Evolutionary conservation across 2,888 invertebrate species (phyloP), one percentile per base, ranked within the genome.

Genomic region (Epinotia ramella): DNA sequence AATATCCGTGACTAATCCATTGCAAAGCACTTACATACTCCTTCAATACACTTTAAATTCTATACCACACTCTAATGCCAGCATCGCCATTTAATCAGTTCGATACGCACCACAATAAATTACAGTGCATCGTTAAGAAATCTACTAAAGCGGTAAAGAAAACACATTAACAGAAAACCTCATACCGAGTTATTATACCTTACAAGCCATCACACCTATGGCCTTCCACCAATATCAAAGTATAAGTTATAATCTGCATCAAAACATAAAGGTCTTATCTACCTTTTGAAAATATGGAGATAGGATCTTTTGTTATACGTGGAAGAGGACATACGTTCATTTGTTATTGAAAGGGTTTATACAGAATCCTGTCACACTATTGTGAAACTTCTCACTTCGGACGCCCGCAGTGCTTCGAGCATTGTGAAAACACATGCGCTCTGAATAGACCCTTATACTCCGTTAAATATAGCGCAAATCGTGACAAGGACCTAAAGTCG

Each of bases 381-480:
- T 91, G 92, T 91, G 89, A 90, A 90, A 86, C 84, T 89, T 91
- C 91, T 90, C 91, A 89, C 89, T 90, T 88, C 80, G 86, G 83
- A 86, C 90, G 87, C 93, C 91, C 92, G 92, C 93, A 89, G 92
- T 87, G 88, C 88, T 89, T 81, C 83, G 81, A 81, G 81, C 77
- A 88, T 93, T 93, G 92, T 93, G 78, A 80, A 85, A 86, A 88
- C 94, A 94, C 94, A 93, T 94, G 94, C 91, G 88, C 82, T 78
- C 76, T 91, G 85, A 93, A 92, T 91, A 83, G 89, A 81, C 90
- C 91, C 89, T 88, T 87, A 88, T 84, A 84, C 9, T 16, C 20
- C 44, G 44, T 60, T 46, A 60, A 68, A 69, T 44, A 44, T 68
- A 59, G 59, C 3, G 11, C 46, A 12, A 4, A 46, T 44, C 13